These are phyloP conservation scores for Ptilodon capucinus DNA, from an alignment of 2,888 invertebrate genomes.

Conservation along the genomic window DNA sequence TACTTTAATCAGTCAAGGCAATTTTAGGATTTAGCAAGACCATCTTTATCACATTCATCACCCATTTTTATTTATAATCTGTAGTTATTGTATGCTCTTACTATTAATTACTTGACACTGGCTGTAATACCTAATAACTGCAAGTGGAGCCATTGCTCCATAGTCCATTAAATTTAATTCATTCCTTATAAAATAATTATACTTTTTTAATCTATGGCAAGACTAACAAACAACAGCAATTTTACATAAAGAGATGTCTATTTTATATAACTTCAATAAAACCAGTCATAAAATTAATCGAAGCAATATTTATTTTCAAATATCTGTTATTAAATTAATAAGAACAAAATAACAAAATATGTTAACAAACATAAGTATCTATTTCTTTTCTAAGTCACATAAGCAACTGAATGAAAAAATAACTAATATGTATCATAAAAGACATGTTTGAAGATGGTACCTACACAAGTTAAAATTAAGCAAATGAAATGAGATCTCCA, in stretches of 20 bases:
- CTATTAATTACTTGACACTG: no score
- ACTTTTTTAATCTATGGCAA: no score
- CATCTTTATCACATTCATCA: no score
- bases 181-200: no score
- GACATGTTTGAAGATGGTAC: conserved; percentile 8
- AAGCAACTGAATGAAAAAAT: conserved; percentile 38
- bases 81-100: no score
- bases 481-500: conserved; percentile 29
- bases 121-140: no score
- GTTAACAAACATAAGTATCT: conserved; percentile 76
- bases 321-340: conserved; percentile 67
- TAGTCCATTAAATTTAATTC: no score
- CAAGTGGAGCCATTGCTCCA: no score
- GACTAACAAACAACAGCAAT: no score
- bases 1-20: no score
- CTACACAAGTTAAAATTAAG: conserved; percentile 7
- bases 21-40: no score
- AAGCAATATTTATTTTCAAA: conserved; percentile 75
- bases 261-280: conserved; percentile 10
- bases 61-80: no score
- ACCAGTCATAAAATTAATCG: conserved; percentile 38
- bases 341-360: conserved; percentile 76
- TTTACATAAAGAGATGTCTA: background rate
- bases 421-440: conserved; percentile 12
- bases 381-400: conserved; percentile 75